phyloP scores from a whole-genome alignment of 2,797 vertebrate species.

The Erpetoichthys calabaricus region DNA sequence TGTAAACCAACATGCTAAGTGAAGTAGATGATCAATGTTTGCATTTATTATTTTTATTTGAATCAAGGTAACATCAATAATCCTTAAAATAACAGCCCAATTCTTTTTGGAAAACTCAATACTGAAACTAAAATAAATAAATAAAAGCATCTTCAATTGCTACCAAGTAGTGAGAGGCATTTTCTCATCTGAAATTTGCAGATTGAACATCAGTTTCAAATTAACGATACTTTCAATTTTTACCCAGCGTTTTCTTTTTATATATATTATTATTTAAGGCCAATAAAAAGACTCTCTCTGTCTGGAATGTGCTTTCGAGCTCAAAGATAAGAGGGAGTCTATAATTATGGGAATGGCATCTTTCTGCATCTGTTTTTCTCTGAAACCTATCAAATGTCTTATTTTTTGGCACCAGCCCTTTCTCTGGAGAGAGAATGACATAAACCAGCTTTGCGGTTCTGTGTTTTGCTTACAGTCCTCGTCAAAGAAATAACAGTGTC shows the following conservation, averaged over 20 bases:
- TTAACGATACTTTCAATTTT: conserved; percentile 32
- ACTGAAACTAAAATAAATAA: no score
- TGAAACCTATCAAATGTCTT: conserved; percentile 80
- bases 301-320: conserved; percentile 64
- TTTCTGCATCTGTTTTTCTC: conserved; percentile 72
- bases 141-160: no score
- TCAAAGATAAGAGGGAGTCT: conserved; percentile 71
- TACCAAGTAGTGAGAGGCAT: neutral
- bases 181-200: conserved; percentile 18
- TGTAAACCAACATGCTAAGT: conserved; percentile 7
- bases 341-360: conserved; percentile 78
- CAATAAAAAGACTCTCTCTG: conserved; percentile 52
- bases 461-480: conserved; percentile 66
- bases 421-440: conserved; percentile 64
- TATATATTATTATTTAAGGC: conserved; percentile 42
- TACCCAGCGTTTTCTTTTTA: neutral
- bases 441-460: conserved; percentile 77
- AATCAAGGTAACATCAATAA: no score
- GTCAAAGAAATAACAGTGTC: conserved; percentile 54
- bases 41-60: no score
- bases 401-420: conserved; percentile 65
- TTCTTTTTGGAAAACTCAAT: no score
- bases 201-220: conserved; percentile 52
- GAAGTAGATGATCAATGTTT: conserved; percentile 9
- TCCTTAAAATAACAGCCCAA: no score